Evolutionary conservation across 2,113 vertebrate species (phyloP).

Genomic region (Jacana jacana): DNA sequence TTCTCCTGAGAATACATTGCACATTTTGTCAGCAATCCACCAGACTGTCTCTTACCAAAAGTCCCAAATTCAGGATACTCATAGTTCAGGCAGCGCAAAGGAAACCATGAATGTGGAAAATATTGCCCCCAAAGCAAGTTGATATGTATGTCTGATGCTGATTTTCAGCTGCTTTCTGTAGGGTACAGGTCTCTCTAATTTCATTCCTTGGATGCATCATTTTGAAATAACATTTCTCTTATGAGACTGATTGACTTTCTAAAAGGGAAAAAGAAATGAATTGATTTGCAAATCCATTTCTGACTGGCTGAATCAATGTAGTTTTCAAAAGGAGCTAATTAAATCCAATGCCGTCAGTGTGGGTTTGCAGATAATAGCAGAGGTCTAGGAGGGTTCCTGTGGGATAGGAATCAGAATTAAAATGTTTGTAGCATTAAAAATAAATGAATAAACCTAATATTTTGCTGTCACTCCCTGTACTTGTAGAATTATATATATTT

Average conservation of each 20-base stretch:
- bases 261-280: not conserved
- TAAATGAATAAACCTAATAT: not conserved
- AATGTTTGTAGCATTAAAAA: not conserved
- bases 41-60: not conserved
- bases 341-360: not conserved
- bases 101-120: not conserved
- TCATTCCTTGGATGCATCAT: not conserved
- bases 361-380: not conserved
- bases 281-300: not conserved
- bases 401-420: not conserved
- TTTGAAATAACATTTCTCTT: not conserved
- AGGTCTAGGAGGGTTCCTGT: not conserved
- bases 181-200: not conserved
- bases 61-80: not conserved
- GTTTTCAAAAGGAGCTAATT: not conserved
- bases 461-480: not conserved
- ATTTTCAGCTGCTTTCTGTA: not conserved
- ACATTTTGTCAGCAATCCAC: constrained; percentile 17
- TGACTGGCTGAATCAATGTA: not conserved
- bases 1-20: not conserved
- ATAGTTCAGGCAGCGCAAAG: not conserved
- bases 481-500: not conserved
- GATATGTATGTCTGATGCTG: not conserved
- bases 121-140: not conserved
- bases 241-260: not conserved